Conservation (phyloP, 2,113 vertebrate species). For the Trochalopteron elliotii region DNA sequence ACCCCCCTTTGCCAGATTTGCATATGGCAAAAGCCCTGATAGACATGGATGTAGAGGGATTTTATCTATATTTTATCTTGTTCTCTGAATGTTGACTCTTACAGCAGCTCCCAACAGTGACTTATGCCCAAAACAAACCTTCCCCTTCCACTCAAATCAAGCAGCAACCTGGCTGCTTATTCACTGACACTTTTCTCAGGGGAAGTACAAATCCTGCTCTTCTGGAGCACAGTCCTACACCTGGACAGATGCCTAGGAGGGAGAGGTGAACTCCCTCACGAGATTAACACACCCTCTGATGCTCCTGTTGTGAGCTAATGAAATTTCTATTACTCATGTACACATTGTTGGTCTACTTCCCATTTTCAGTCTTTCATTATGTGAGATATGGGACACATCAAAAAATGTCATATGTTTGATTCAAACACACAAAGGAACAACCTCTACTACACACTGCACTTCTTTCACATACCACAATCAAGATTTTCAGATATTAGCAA, state of each 20-base stretch:
- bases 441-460: not conserved
- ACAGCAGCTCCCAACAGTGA: not conserved
- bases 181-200: not conserved
- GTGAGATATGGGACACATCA: not conserved
- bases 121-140: not conserved
- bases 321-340: not conserved
- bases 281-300: not conserved
- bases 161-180: not conserved
- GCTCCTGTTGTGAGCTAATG: not conserved
- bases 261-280: not conserved
- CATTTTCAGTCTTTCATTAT: not conserved
- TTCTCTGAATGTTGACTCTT: not conserved
- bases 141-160: not conserved
- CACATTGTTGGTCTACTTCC: not conserved
- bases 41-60: not conserved
- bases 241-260: not conserved
- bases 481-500: not conserved
- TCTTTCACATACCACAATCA: not conserved
- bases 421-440: not conserved
- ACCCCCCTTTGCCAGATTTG: accelerated
- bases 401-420: not conserved
- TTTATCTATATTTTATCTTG: not conserved
- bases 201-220: not conserved
- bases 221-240: not conserved
- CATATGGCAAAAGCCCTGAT: not conserved